Evolutionary conservation across 2,888 invertebrate genomes (phyloP), one percentile per base, ranked within the genome.

Genomic region (Psylliodes chrysocephalus): DNA sequence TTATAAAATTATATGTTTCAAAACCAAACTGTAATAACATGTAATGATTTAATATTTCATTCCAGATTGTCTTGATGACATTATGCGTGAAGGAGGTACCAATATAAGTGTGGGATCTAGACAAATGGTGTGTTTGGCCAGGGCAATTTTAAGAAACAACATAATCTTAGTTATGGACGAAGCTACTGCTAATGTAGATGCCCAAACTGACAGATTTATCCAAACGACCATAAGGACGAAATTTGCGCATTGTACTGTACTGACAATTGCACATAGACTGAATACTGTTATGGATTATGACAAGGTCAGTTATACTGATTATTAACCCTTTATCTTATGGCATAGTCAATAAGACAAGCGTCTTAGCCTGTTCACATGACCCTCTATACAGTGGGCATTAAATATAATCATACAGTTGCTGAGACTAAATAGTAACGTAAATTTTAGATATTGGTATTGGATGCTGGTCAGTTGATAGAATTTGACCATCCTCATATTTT

Each of bases 51-150:
- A n/a, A n/a, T n/a, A n/a, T n/a, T 25, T 12, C 14, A 12, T 52
- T 44, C 8, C 7, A 75, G 77, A 60, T 25, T 75, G 82, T 14
- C 53, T 94, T 25, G 87, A 90, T 64, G 86, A 85, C 49, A 84
- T 86, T 71, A 87, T 93, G 38, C 84, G 88, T 0, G 92, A 92
- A 78, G 90, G 91, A 0, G 93, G 92, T 0, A 81, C 85, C 7
- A 92, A 92, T 79, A 87, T 93, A 72, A 93, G 93, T 38, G 90
- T 92, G 56, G 94, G 94, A 0, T 92, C 94, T 78, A 83, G 92
- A 25, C 94, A 94, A 79, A 83, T 94, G 63, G 85, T 94, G 59
- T 94, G 93, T 75, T 82, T 94, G 60, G 93, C 93, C 0, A 84
- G 94, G 60, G 93, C 94, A 0, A 87, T 94, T 56, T 83, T 94